Evolutionary conservation across 2,113 vertebrate species (phyloP), one percentile per base, ranked within the genome.

Genomic region (Peromyscus leucopus): DNA sequence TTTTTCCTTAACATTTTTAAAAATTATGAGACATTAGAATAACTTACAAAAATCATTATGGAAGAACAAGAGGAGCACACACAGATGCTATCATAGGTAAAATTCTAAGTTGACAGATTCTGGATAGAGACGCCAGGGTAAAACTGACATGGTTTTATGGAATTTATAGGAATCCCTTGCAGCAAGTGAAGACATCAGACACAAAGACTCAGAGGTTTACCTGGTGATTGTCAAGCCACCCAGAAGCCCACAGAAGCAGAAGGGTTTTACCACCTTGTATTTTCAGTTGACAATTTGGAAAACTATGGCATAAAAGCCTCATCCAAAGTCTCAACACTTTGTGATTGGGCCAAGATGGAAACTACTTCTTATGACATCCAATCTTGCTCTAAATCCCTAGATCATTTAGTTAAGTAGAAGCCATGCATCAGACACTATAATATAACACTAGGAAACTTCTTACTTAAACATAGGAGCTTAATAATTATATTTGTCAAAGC

Each of bases 281-380:
- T 93, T 94, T 88, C 51, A 67, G 22, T 69, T 90, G 84, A 93
- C 88, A 93, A 85, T 21, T 57, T 74, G 82, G 90, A 95, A 96
- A 93, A 76, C 31, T 67, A 26, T 76, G 69, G 13, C 19, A 75
- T 46, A 42, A 46, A 63, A 48, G 22, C 57, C 10, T 89, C 83
- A 71, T 26, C 28, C 48, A 74, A 59, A n/a, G 12, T 94, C 82
- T 90, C 57, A 78, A 80, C 59, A 22, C 2, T 39, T 21, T 51
- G 42, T 65, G 59, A 9, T 51, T 89, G 8, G 71, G 42, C 0
- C 16, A 61, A 78, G 15, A 89, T 57, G 33, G 31, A 88, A 91
- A 61, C 21, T 19, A 83, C 11, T 7, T 96, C 8, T 51, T 26
- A 0, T 48, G 83, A 55, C 22, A 80, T 22, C 55, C n/a, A 63